These are phyloP conservation scores for Natator depressus DNA, from an alignment of 2,113 vertebrate genomes.

Conservation along the genomic window DNA sequence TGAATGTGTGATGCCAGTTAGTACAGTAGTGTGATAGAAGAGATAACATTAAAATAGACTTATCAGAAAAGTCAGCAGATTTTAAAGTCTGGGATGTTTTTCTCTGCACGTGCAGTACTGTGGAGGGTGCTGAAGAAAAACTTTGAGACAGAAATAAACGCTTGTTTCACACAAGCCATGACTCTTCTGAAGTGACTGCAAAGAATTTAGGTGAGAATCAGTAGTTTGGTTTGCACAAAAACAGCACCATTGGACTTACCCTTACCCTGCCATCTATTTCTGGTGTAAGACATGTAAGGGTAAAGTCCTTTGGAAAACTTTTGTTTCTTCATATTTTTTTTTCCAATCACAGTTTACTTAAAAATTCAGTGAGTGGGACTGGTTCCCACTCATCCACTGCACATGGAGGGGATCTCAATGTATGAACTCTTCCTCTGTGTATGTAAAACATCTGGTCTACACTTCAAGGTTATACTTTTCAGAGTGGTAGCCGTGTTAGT, in stretches of 20 bases:
- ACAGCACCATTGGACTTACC: background rate
- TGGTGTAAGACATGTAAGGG: background rate
- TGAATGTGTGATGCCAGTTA: constrained; percentile 51
- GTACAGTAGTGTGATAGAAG: background rate
- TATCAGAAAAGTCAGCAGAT: background rate
- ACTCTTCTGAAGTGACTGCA: constrained; percentile 11
- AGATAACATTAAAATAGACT: constrained; percentile 63
- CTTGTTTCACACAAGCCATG: background rate
- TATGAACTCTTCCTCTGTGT: background rate
- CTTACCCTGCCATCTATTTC: constrained; percentile 6
- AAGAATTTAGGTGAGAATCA: background rate
- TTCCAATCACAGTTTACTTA: background rate
- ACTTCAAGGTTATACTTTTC: background rate
- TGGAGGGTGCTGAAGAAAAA: background rate
- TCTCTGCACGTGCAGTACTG: background rate
- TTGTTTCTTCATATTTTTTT: background rate
- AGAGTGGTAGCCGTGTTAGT: no score
- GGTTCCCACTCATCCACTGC: background rate
- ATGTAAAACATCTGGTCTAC: background rate
- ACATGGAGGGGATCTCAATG: background rate
- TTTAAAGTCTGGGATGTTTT: background rate
- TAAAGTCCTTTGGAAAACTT: background rate
- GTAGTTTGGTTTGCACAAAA: background rate
- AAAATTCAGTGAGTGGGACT: background rate
- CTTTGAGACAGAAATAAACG: background rate